A percentile compares a stretch with the other conserved stretches of the same genome.
Evolutionary conservation across 2,888 invertebrate species (phyloP).

Genomic region (Drosophila diplacantha): DNA sequence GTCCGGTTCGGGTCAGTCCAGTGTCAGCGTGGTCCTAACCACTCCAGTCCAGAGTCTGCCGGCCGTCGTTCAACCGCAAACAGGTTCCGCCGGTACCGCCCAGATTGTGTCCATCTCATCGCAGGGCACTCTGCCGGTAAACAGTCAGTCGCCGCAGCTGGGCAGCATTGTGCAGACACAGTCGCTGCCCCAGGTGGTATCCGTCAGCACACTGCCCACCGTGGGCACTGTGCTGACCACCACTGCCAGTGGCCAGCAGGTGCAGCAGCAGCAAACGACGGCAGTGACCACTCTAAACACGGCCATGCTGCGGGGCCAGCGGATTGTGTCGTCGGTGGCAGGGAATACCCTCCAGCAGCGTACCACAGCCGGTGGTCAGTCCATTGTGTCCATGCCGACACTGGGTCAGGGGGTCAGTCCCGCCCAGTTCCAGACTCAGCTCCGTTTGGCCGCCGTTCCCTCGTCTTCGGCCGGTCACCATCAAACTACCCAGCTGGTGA

Average conservation of each 20-base stretch:
- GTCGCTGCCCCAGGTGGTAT: conserved; percentile 77
- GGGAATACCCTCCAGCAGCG: conserved; percentile 75
- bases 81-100: conserved; percentile 56
- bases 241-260: conserved; percentile 66
- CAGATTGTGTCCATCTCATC: conserved; percentile 77
- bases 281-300: conserved; percentile 76
- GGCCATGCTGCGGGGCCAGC: conserved; percentile 75
- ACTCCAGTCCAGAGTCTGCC: conserved; percentile 76
- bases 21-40: conserved; percentile 77
- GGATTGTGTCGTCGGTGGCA: conserved; percentile 74
- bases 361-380: conserved; percentile 75
- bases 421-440: conserved; percentile 76
- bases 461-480: conserved; percentile 40
- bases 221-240: conserved; percentile 77
- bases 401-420: conserved; percentile 73
- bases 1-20: conserved; percentile 42
- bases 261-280: conserved; percentile 53
- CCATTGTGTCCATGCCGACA: conserved; percentile 77
- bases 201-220: conserved; percentile 78
- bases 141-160: conserved; percentile 66
- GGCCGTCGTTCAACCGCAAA: conserved; percentile 58
- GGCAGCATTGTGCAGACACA: conserved; percentile 76
- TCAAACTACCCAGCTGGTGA: conserved; percentile 73
- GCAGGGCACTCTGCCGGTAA: conserved; percentile 71
- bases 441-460: conserved; percentile 75